Conservation (phyloP, 2,797 vertebrate genomes). For the Artibeus jamaicensis region DNA sequence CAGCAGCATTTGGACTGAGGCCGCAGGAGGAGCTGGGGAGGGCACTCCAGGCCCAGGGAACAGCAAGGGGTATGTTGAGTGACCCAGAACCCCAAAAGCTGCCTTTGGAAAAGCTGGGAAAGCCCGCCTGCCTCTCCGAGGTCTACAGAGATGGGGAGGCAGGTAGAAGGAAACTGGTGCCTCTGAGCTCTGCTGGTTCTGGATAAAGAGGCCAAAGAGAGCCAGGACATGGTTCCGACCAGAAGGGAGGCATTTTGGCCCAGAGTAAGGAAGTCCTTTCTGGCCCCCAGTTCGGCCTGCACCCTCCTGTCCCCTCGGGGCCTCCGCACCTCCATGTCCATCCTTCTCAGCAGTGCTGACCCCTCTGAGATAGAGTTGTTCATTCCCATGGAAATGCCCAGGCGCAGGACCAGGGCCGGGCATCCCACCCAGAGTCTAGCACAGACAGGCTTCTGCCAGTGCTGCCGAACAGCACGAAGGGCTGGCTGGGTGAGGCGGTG, state of each 20-base stretch:
- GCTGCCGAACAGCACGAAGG: neutral
- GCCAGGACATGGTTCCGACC: neutral
- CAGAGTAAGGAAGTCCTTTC: neutral
- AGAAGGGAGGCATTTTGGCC: neutral
- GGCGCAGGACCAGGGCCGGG: neutral
- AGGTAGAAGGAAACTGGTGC: neutral
- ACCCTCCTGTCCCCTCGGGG: neutral
- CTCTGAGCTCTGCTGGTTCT: neutral
- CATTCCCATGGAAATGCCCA: neutral
- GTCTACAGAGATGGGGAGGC: neutral
- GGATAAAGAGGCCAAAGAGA: neutral
- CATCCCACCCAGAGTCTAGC: neutral
- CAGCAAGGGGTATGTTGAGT: rapidly evolving
- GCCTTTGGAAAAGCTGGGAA: neutral
- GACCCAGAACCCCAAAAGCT: neutral
- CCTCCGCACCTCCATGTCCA: rapidly evolving
- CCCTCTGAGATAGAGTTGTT: neutral
- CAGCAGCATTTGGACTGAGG: neutral
- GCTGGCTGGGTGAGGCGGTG: neutral
- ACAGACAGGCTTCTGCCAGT: neutral
- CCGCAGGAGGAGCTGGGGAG: neutral
- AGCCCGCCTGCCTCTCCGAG: neutral
- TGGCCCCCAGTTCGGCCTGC: rapidly evolving
- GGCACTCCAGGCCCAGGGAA: neutral
- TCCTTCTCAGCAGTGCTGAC: neutral